These are phyloP conservation scores for Hirtodrosophila confusa DNA, from an alignment of 2,888 invertebrate species.

Conservation along the genomic window DNA sequence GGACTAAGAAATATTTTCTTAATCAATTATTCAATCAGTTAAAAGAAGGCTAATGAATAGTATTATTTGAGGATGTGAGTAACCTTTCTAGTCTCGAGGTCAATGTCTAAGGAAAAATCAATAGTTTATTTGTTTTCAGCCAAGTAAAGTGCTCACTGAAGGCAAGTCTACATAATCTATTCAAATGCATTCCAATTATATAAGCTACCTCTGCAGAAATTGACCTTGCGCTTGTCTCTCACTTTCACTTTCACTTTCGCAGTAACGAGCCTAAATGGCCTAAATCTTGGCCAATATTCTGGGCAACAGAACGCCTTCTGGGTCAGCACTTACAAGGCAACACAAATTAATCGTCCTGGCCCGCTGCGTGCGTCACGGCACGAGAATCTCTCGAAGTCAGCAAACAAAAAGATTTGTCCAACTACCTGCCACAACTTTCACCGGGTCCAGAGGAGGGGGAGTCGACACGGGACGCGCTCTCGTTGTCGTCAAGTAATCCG, in stretches of 20 bases:
- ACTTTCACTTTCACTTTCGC: conserved; percentile 47
- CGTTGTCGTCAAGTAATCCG: conserved; percentile 44
- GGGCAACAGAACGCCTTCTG: conserved; percentile 57
- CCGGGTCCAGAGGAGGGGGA: conserved; percentile 5
- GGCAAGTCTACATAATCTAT: no score
- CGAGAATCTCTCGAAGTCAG: conserved; percentile 19
- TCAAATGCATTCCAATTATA: no score
- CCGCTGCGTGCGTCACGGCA: conserved; percentile 49
- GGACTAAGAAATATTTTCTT: no score
- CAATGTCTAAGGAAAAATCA: no score
- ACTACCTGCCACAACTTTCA: conserved; percentile 71
- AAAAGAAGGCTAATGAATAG: no score
- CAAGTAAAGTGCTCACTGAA: no score
- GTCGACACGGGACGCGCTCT: no score
- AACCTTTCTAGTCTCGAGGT: no score
- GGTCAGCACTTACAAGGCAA: background rate
- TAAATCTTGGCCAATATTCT: conserved; percentile 24
- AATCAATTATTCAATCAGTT: no score
- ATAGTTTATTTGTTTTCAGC: no score
- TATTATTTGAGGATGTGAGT: no score
- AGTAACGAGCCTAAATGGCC: conserved; percentile 2
- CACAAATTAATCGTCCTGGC: conserved; percentile 24
- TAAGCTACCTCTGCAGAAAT: background rate
- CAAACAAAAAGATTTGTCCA: conserved; percentile 32
- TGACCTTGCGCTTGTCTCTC: conserved; percentile 23